phyloP scores from a whole-genome alignment of 2,797 vertebrate species.

The Pampus argenteus region DNA sequence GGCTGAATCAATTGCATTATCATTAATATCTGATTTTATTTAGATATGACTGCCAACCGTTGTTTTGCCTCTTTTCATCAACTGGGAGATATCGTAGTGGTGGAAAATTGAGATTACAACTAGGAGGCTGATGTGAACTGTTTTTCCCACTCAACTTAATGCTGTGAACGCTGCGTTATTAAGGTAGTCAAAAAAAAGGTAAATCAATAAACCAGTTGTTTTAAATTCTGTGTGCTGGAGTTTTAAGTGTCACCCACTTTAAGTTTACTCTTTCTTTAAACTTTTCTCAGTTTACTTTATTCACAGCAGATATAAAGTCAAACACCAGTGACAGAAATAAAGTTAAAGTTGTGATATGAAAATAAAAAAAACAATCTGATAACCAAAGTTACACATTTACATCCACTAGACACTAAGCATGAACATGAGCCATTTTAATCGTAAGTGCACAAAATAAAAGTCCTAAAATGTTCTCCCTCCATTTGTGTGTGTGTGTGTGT shows the following conservation, averaged over 20 bases:
- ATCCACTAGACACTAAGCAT: slow-evolving; percentile 52
- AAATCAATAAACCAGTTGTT: slow-evolving; percentile 9
- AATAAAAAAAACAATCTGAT: slow-evolving; percentile 31
- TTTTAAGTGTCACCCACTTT: slow-evolving; percentile 50
- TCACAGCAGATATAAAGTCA: slow-evolving; percentile 42
- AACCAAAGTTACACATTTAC: slow-evolving; percentile 48
- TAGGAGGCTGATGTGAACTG: not conserved
- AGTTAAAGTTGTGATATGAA: slow-evolving; percentile 31
- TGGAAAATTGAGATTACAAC: not conserved
- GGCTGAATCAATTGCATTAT: not conserved
- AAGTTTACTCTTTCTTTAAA: no score
- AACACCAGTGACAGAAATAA: slow-evolving; percentile 45
- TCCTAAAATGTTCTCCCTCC: slow-evolving; percentile 59
- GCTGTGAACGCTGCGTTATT: not conserved
- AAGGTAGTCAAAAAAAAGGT: not conserved
- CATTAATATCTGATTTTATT: no score
- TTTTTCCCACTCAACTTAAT: not conserved
- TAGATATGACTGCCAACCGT: no score
- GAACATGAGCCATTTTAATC: slow-evolving; percentile 45
- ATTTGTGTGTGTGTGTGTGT: slow-evolving; percentile 35
- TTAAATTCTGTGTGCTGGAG: slow-evolving; percentile 20
- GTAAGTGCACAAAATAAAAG: slow-evolving; percentile 65
- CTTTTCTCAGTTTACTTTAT: slow-evolving; percentile 38
- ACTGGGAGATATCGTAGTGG: not conserved
- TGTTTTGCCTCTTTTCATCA: not conserved